Conservation (phyloP, 2,797 vertebrate species). For the Mormyrops attenuatus region DNA sequence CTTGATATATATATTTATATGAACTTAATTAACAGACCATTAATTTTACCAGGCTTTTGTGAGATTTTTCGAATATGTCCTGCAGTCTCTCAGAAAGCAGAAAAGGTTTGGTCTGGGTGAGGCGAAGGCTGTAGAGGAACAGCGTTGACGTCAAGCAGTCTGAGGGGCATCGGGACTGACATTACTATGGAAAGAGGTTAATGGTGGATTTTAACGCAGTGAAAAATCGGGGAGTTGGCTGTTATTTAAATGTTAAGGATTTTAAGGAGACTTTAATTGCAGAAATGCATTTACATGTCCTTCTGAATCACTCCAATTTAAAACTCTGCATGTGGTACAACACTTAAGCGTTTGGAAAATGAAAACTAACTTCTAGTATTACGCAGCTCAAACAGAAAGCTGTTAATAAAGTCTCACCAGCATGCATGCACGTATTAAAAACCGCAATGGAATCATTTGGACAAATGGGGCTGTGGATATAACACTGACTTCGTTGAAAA, state of each 20-base stretch:
- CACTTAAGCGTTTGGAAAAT: not conserved
- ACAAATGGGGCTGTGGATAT: no score
- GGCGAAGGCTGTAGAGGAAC: not conserved
- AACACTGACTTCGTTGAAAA: not conserved
- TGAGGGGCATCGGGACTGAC: no score
- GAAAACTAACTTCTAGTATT: not conserved
- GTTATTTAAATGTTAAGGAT: not conserved
- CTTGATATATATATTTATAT: constrained; percentile 14
- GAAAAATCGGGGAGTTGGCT: not conserved
- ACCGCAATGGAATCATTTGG: not conserved
- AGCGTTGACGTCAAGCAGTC: not conserved
- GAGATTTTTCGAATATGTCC: not conserved
- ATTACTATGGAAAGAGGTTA: not conserved
- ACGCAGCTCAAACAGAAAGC: not conserved
- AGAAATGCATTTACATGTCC: not conserved
- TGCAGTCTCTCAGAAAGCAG: not conserved
- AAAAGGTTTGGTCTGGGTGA: not conserved
- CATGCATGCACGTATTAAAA: not conserved
- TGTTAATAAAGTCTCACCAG: not conserved
- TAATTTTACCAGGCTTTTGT: not conserved
- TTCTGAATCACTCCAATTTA: not conserved
- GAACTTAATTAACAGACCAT: constrained; percentile 11
- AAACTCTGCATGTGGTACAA: not conserved
- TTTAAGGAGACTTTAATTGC: not conserved
- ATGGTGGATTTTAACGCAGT: not conserved